Conservation (phyloP, 2,888 invertebrate genomes). For the Pollenia griseotomentosa region DNA sequence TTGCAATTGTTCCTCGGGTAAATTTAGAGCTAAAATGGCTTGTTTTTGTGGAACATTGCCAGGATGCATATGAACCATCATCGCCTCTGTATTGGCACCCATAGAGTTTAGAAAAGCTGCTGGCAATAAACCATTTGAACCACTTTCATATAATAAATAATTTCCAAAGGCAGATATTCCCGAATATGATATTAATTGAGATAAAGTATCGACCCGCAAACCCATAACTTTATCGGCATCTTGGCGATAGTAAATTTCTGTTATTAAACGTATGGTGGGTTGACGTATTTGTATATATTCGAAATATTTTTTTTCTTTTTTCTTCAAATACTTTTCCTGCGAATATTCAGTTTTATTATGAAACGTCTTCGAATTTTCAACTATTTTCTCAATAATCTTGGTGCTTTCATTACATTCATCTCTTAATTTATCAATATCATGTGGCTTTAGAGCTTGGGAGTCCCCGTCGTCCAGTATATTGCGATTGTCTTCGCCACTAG, state of each 20-base stretch:
- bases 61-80: conserved; percentile 90
- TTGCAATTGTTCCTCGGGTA: conserved; percentile 88
- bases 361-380: conserved; percentile 96
- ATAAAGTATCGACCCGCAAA: conserved; percentile 93
- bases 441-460: conserved; percentile 92
- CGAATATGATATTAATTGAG: conserved; percentile 93
- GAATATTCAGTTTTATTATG: conserved; percentile 95
- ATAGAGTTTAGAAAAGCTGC: conserved; percentile 93
- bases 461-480: conserved; percentile 89
- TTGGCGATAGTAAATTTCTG: conserved; percentile 93
- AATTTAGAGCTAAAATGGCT: conserved; percentile 92
- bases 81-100: conserved; percentile 87
- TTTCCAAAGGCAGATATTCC: conserved; percentile 92
- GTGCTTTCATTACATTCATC: conserved; percentile 90
- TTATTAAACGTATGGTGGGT: conserved; percentile 92
- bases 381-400: conserved; percentile 93
- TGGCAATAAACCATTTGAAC: conserved; percentile 92
- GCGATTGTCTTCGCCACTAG: conserved; percentile 92
- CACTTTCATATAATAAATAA: conserved; percentile 94
- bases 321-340: conserved; percentile 96
- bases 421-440: conserved; percentile 92
- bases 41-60: conserved; percentile 92
- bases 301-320: conserved; percentile 97
- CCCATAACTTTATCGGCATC: conserved; percentile 91
- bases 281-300: conserved; percentile 91